Evolutionary conservation across 2,888 invertebrate species (phyloP), one percentile per base, ranked within the genome.

Genomic region (Bibio marci): DNA sequence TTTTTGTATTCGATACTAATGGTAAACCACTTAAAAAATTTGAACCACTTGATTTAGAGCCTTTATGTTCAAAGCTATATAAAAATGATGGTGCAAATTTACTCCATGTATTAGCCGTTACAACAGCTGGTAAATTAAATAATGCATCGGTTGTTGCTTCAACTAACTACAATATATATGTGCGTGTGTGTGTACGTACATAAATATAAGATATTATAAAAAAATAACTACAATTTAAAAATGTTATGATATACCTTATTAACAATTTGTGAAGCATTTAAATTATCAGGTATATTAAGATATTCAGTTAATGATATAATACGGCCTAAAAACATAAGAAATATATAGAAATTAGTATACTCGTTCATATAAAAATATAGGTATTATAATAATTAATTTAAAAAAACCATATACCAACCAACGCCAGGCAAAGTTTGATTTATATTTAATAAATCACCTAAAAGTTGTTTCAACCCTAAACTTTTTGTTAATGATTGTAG

Each of bases 51-150:
- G 67, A 70, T 17, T 54, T 55, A 10, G 67, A 64, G 2, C 78
- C 75, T 8, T 65, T 59, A 48, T 81, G 74, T 47, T 83, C 81
- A 52, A 83, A 83, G 51, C 77, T 75, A 55, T 82, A 83, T 38
- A 83, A 64, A 52, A 66, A 81, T 0, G 80, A 70, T 0, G 74
- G 69, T 1, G 73, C 70, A 2, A 65, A 61, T 35, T 64, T 58
- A 43, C 73, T 71, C 83, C 83, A 83, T n/a, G 71, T 64, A 44
- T 73, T 65, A 0, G 74, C 75, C 5, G 76, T 77, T 36, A 80
- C 59, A 52, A 76, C 78, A 2, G 80, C 80, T 2, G 83, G 83
- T 38, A 78, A 69, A 52, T 81, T 82, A 52, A 81, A 83, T 14
- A 83, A 54, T 1, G 79, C 79, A 52, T 83, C 82, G 18, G 73